phyloP scores from a whole-genome alignment of 53 echinoderm and acorn worm genomes.

The Holothuria leucospilota region DNA sequence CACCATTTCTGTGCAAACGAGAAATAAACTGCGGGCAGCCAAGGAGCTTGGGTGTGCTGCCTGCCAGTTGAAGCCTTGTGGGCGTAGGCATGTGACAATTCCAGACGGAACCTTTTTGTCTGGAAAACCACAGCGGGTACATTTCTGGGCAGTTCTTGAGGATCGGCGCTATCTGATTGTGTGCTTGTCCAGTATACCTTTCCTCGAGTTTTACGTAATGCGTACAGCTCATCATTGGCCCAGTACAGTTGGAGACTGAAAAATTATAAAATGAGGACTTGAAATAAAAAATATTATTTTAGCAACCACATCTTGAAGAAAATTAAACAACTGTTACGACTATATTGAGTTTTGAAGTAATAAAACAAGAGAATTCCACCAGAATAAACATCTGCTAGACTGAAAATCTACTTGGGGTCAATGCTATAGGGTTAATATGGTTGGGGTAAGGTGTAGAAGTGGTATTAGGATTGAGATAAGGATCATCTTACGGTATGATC shows the following conservation, averaged over 20 bases:
- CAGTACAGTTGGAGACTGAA: conserved; percentile 18
- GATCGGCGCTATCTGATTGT: background rate
- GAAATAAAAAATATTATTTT: no score
- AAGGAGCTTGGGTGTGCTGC: background rate
- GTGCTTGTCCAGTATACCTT: conserved; percentile 39
- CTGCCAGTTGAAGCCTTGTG: background rate
- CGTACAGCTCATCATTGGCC: background rate
- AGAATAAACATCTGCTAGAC: no score
- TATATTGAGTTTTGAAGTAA: no score
- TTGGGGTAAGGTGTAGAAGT: no score
- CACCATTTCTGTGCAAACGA: conserved; percentile 41
- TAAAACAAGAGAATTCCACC: no score
- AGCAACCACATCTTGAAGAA: no score
- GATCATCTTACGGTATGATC: no score
- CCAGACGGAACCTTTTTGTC: background rate
- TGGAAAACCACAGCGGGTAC: background rate
- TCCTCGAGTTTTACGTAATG: background rate
- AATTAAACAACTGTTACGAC: no score
- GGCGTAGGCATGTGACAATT: background rate
- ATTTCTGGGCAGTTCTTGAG: conserved; percentile 25
- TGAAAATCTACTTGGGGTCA: no score
- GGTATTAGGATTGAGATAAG: no score
- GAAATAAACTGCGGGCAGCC: conserved; percentile 6
- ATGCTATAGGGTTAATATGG: no score
- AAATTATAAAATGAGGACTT: no score